These are phyloP conservation scores for Chamaetylas fuelleborni DNA, from an alignment of 2,113 vertebrate genomes.

Conservation along the genomic window DNA sequence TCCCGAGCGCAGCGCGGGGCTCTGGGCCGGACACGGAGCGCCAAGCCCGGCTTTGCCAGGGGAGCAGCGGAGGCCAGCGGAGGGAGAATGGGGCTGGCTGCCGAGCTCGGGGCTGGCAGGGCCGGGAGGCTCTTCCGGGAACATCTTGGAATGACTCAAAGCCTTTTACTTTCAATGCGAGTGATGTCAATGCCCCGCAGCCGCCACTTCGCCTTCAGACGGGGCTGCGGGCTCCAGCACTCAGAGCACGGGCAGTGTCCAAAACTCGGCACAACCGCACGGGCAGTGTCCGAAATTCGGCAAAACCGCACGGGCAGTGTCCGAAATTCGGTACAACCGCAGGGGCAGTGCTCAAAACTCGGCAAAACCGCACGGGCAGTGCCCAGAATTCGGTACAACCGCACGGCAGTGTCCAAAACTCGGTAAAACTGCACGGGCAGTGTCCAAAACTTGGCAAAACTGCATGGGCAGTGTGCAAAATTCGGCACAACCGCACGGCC, in stretches of 20 bases:
- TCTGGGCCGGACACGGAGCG: not conserved
- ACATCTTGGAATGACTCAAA: conserved; percentile 27
- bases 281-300: not conserved
- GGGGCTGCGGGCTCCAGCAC: not conserved
- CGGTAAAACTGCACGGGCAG: no score
- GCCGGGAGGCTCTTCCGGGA: conserved; percentile 9
- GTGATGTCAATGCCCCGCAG: not conserved
- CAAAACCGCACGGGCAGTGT: not conserved
- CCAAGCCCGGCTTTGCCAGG: not conserved
- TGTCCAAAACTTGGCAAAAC: no score
- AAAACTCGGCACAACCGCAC: not conserved
- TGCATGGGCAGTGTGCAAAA: no score
- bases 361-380: no score
- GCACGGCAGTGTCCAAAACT: no score
- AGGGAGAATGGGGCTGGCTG: not conserved
- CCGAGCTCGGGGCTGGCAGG: not conserved
- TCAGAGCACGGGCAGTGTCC: not conserved
- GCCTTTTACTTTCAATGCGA: conserved; percentile 23
- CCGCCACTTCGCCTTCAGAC: not conserved
- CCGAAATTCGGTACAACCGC: not conserved
- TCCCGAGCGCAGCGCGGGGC: not conserved
- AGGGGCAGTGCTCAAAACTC: not conserved
- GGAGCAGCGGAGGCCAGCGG: not conserved
- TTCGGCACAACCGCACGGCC: no score
- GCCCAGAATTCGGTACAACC: no score